These are phyloP conservation scores for Columbina picui DNA, from an alignment of 2,113 vertebrate genomes.

Conservation along the genomic window DNA sequence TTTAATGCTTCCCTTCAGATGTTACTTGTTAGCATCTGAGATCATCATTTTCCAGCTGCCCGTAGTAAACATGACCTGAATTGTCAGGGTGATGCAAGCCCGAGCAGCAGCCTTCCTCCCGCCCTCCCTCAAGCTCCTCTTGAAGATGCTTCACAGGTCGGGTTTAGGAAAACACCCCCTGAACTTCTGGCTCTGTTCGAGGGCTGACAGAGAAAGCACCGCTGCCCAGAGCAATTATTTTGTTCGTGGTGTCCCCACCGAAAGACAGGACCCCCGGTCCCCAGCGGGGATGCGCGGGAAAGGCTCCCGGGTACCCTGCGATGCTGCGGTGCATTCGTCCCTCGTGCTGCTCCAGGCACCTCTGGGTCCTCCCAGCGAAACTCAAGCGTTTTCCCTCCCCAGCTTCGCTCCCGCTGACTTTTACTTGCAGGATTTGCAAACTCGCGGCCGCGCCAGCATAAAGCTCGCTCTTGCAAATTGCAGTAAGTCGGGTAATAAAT, in stretches of 20 bases:
- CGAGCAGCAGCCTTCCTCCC: not conserved
- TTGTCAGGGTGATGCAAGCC: conserved; percentile 15
- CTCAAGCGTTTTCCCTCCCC: accelerated
- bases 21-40: conserved; percentile 67
- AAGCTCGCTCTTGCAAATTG: not conserved
- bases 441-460: not conserved
- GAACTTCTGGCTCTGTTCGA: not conserved
- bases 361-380: not conserved
- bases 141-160: not conserved
- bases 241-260: accelerated
- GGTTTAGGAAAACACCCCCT: not conserved
- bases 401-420: not conserved
- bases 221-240: not conserved
- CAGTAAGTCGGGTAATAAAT: conserved; percentile 32
- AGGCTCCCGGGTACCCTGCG: not conserved
- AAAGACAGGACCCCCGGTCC: not conserved
- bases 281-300: accelerated
- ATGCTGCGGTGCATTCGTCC: accelerated
- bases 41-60: conserved; percentile 63
- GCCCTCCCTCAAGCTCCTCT: not conserved
- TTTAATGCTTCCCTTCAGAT: conserved; percentile 50
- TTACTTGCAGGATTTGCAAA: not conserved
- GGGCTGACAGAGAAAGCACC: not conserved
- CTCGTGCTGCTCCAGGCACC: not conserved
- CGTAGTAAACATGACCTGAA: conserved; percentile 67